Base-by-base conservation (phyloP, 2,888 invertebrate genomes). In the Cataglyphis cursor region DNA sequence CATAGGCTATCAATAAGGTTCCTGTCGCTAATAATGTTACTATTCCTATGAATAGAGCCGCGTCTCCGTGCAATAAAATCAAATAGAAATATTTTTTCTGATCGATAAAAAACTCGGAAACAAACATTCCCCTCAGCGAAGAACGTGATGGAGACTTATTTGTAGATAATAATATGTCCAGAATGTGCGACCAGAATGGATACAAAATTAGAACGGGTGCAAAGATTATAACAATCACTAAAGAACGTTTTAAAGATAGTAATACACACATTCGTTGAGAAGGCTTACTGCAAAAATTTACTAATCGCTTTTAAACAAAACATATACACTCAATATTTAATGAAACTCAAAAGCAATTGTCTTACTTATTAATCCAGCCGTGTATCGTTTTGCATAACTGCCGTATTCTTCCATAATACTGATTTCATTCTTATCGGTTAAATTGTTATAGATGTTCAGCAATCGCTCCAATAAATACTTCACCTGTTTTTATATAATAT, bases 341-440 rank as follows among this genome's bases (percentile, higher is more conserved):
- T 6, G 9, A 0, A 66, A 24, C 0, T 9, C 2, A 4, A 1
- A 66, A 44, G 2, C 3, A 38, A 18, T 38, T n/a, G 0, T 38
- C 57, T 38, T 59, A 72, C 57, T 1, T 28, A 51, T 57, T 12
- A 57, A 57, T 73, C 3, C 12, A 41, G 15, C 15, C 21, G 61
- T 74, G 35, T 48, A 44, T 48, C 57, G n/a, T 62, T 31, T 74
- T 1, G 31, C 44, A 24, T 21, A 35, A 3, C 0, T 21, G 15
- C 28, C 15, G 3, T 74, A 62, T 9, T 62, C 48, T 12, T 48
- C 4, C 62, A 74, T 10, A 8, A 73, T 74, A 12, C 5, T 15
- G 15, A 74, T 62, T 62, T 74, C 74, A 41, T 59, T 59, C 12
- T 24, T 1, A 12, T 73, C 73, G 1, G 18, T 38, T 24, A 74